These are phyloP conservation scores for Tapera naevia DNA, from an alignment of 2,797 vertebrate genomes.

Conservation along the genomic window DNA sequence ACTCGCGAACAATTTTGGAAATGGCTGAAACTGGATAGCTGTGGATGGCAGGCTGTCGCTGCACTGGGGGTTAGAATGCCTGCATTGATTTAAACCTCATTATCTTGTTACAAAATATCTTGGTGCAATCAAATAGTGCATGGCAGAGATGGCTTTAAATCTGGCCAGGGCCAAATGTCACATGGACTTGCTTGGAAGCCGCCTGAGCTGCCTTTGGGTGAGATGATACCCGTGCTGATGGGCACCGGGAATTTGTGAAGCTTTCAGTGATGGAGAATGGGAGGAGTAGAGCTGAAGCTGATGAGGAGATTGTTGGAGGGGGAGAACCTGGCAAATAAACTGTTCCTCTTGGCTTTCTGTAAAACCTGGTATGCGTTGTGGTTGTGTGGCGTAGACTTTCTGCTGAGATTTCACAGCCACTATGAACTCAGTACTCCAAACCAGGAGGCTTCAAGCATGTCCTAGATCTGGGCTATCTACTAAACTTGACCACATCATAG, in stretches of 20 bases:
- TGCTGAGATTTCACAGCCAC: background rate
- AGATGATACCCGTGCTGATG: slow-evolving; percentile 37
- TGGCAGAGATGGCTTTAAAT: slow-evolving; percentile 46
- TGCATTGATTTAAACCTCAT: slow-evolving; percentile 70
- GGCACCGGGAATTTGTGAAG: background rate
- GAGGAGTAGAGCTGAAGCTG: background rate
- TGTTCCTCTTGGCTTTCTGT: background rate
- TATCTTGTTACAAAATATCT: slow-evolving; percentile 72
- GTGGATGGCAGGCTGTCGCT: slow-evolving; percentile 36
- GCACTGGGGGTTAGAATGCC: slow-evolving; percentile 61
- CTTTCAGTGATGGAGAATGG: background rate
- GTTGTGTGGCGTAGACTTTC: background rate
- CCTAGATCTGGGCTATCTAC: background rate
- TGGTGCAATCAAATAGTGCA: slow-evolving; percentile 62
- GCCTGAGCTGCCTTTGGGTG: background rate
- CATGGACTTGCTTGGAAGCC: slow-evolving; percentile 11
- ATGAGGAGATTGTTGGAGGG: background rate
- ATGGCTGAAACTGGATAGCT: slow-evolving; percentile 61
- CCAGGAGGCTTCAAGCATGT: background rate
- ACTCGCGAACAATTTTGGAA: slow-evolving; percentile 53
- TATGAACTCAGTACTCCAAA: background rate
- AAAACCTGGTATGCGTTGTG: background rate
- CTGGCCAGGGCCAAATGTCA: slow-evolving; percentile 55
- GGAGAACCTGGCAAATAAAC: background rate
- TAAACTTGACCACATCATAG: background rate